These are phyloP conservation scores for Orussus abietinus DNA, from an alignment of 1,140 invertebrate species.

Conservation along the genomic window DNA sequence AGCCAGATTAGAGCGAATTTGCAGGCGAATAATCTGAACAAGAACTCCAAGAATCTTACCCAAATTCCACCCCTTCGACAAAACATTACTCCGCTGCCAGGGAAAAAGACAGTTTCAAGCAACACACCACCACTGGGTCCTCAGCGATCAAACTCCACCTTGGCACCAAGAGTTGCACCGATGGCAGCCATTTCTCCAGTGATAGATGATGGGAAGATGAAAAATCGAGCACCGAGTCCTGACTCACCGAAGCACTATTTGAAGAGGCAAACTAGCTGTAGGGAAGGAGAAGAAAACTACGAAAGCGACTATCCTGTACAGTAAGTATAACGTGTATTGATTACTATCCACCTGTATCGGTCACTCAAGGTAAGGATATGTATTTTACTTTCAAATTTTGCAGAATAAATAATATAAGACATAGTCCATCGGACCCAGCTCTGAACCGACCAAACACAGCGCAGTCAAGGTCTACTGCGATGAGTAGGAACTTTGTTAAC, in stretches of 20 bases:
- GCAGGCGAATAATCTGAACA: slow-evolving; percentile 40
- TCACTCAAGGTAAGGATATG: slow-evolving; percentile 5
- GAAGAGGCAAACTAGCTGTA: slow-evolving; percentile 44
- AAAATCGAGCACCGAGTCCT: slow-evolving; percentile 43
- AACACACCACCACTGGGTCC: slow-evolving; percentile 41
- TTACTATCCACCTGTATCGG: no score
- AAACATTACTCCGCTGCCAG: slow-evolving; percentile 41
- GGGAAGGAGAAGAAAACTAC: slow-evolving; percentile 40
- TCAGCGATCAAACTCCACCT: slow-evolving; percentile 45
- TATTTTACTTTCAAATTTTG: slow-evolving; percentile 13
- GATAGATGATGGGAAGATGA: slow-evolving; percentile 49
- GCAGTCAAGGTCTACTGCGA: slow-evolving; percentile 39
- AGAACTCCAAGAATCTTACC: slow-evolving; percentile 40
- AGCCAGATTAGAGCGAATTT: slow-evolving; percentile 49
- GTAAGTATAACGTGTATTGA: slow-evolving; percentile 39
- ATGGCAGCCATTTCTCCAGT: slow-evolving; percentile 50
- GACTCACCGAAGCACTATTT: slow-evolving; percentile 43
- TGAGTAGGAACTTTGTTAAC: slow-evolving; percentile 42
- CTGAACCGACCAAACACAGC: slow-evolving; percentile 50
- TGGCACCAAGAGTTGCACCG: slow-evolving; percentile 45
- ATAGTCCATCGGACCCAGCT: slow-evolving; percentile 59
- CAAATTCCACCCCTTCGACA: slow-evolving; percentile 46
- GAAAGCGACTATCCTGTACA: slow-evolving; percentile 50
- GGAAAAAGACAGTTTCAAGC: slow-evolving; percentile 33
- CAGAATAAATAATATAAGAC: slow-evolving; percentile 54